These are phyloP conservation scores for Ophioninae sp. DNA, from an alignment of 2,888 invertebrate genomes.

Conservation along the genomic window DNA sequence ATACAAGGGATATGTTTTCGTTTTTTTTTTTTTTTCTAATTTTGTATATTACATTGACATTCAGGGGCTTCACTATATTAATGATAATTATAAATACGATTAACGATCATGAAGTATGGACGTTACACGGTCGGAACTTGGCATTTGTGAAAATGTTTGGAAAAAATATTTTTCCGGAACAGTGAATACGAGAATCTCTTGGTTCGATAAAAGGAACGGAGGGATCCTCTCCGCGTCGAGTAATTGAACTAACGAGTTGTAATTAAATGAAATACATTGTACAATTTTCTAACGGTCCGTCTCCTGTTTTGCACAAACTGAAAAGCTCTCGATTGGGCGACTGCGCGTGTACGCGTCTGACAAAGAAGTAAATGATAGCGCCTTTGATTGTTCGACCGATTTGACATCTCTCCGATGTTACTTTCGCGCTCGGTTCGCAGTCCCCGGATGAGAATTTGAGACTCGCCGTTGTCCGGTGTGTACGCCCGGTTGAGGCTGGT, in stretches of 20 bases:
- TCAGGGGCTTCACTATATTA: slow-evolving; percentile 19
- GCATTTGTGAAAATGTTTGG: slow-evolving; percentile 4
- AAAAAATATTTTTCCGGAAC: background rate
- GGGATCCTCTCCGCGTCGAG: background rate
- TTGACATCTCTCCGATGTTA: background rate
- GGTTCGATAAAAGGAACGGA: background rate
- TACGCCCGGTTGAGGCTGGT: background rate
- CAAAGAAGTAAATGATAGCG: background rate
- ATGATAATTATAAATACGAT: slow-evolving; percentile 4
- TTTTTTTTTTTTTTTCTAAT: background rate
- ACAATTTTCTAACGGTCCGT: slow-evolving; percentile 45
- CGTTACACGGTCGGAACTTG: background rate
- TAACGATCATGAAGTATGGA: background rate
- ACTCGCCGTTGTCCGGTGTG: background rate
- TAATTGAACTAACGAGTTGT: background rate
- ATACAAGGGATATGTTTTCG: background rate
- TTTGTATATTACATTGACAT: background rate
- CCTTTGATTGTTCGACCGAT: slow-evolving; percentile 10
- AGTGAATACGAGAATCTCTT: background rate
- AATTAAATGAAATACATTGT: slow-evolving; percentile 28
- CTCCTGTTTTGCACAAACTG: slow-evolving; percentile 51
- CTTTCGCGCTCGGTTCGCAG: background rate
- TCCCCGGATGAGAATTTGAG: background rate
- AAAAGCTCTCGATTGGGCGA: background rate
- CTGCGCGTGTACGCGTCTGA: background rate